Percentiles rank a stretch among this genome's conserved stretches.
phyloP scores from a whole-genome alignment of 2,888 invertebrate species.

The Drosophila putrida region DNA sequence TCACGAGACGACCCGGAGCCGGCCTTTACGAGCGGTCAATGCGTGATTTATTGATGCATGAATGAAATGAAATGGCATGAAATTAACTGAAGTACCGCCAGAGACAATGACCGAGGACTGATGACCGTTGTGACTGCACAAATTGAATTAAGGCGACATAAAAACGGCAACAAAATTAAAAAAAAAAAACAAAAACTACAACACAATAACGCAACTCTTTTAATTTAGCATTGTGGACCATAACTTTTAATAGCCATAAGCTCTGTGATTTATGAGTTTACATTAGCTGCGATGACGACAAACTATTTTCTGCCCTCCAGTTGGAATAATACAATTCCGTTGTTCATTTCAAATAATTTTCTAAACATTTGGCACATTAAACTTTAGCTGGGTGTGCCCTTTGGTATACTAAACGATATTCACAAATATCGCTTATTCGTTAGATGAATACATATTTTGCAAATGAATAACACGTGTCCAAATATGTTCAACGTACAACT shows the following conservation, averaged over 20 bases:
- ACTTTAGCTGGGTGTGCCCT: conserved; percentile 9
- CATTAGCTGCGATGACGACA: conserved; percentile 40
- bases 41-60: conserved; percentile 71
- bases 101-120: conserved; percentile 32
- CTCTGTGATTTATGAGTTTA: conserved; percentile 56
- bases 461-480: conserved; percentile 66
- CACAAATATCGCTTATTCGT: conserved; percentile 1
- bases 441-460: conserved; percentile 26
- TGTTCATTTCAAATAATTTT: background rate
- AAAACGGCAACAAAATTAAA: conserved; percentile 20
- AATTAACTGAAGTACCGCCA: conserved; percentile 26
- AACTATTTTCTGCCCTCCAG: conserved; percentile 4
- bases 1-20: conserved; percentile 6
- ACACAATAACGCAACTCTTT: conserved; percentile 55
- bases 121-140: conserved; percentile 45
- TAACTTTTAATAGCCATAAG: conserved; percentile 52
- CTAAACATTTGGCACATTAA: conserved; percentile 32
- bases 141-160: conserved; percentile 69
- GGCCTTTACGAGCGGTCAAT: conserved; percentile 55
- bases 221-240: conserved; percentile 49
- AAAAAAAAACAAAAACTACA: conserved; percentile 3
- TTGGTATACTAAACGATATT: conserved; percentile 2
- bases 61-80: conserved; percentile 39
- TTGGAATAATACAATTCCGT: background rate
- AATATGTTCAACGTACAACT: conserved; percentile 12